A percentile compares a stretch with the other conserved stretches of the same genome.
These are phyloP conservation scores for Mythimna ferrago DNA, from an alignment of 2,888 invertebrate species.

Conservation along the genomic window DNA sequence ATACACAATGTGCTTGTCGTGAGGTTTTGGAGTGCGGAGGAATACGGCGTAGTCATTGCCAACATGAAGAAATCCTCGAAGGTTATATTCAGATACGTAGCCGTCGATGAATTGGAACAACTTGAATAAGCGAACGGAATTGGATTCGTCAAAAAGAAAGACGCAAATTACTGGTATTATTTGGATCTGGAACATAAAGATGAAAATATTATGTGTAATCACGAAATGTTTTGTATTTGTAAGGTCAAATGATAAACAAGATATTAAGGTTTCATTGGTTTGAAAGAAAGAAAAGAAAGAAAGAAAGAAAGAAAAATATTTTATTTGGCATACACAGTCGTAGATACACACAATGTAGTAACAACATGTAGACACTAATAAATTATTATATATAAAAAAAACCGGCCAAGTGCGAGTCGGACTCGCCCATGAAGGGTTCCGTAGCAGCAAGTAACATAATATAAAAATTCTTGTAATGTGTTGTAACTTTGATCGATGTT, in stretches of 20 bases:
- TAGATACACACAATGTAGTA: no score
- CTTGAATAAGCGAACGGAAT: constrained; percentile 79
- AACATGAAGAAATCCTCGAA: constrained; percentile 81
- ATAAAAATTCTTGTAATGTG: no score
- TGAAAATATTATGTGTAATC: background rate
- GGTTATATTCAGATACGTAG: constrained; percentile 76
- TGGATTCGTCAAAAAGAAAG: constrained; percentile 55
- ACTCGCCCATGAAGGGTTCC: no score
- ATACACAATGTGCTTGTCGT: constrained; percentile 79
- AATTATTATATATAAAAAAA: no score
- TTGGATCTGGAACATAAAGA: constrained; percentile 67
- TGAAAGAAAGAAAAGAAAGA: no score
- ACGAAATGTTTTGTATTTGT: background rate
- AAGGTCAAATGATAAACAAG: background rate
- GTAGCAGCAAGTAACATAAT: no score
- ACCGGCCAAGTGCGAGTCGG: no score
- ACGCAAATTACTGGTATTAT: constrained; percentile 57
- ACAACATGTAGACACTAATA: no score
- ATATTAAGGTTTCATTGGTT: background rate
- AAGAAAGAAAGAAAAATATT: no score
- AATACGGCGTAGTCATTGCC: constrained; percentile 83
- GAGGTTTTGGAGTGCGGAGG: constrained; percentile 76
- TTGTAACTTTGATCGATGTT: no score
- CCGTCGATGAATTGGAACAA: constrained; percentile 84
- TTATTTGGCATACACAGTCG: no score